Percentiles rank a stretch among this genome's conserved stretches.
phyloP scores from a whole-genome alignment of 2,113 vertebrate genomes.

The Pipa parva region DNA sequence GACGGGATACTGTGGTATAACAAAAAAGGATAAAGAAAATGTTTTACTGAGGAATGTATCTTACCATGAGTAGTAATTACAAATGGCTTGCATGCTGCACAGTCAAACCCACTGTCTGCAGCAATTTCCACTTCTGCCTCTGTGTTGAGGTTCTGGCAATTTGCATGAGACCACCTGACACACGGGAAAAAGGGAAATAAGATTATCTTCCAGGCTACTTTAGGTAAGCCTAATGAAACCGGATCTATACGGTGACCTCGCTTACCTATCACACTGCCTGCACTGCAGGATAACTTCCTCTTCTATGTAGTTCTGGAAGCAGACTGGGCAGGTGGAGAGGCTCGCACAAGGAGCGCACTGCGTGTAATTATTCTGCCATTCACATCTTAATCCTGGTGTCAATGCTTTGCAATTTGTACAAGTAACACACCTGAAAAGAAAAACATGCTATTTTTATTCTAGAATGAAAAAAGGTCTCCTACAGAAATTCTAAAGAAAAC shows the following conservation, averaged over 20 bases:
- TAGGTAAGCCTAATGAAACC: not conserved
- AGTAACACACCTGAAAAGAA: constrained; percentile 83
- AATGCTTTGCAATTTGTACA: constrained; percentile 89
- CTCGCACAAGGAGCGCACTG: constrained; percentile 90
- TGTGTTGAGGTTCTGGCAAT: constrained; percentile 83
- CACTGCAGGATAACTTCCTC: constrained; percentile 92
- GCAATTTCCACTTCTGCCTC: constrained; percentile 86
- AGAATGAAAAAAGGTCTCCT: no score
- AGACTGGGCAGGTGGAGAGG: constrained; percentile 79
- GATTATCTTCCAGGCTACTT: not conserved
- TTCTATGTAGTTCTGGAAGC: constrained; percentile 72
- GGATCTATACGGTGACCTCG: not conserved
- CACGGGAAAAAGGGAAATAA: not conserved
- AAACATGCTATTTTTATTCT: no score
- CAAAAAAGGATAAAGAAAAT: constrained; percentile 45
- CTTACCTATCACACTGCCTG: constrained; percentile 87
- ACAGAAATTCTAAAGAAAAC: not conserved
- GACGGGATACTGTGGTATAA: no score
- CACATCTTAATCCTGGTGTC: constrained; percentile 80
- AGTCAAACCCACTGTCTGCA: constrained; percentile 91
- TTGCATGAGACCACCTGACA: constrained; percentile 90
- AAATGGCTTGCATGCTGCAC: constrained; percentile 81
- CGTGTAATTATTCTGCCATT: constrained; percentile 96
- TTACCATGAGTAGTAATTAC: constrained; percentile 71
- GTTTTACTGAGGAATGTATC: constrained; percentile 47